These are phyloP conservation scores for Chrysomallon squamiferum DNA, from an alignment of 1,140 invertebrate species.

Conservation along the genomic window DNA sequence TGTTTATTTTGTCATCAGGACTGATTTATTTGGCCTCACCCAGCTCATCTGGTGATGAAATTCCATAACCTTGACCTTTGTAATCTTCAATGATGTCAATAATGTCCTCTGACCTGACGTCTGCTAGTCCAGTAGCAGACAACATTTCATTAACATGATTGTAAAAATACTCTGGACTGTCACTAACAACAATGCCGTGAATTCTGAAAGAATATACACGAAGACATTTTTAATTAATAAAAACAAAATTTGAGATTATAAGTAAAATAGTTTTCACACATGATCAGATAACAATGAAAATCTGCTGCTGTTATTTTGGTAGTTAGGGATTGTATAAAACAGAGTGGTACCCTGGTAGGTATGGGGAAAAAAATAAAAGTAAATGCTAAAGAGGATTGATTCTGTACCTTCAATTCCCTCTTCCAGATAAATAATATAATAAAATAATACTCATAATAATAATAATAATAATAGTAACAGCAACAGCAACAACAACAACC, in stretches of 20 bases:
- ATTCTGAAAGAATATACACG: constrained; percentile 25
- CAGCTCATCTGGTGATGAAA: constrained; percentile 51
- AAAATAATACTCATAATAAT: background rate
- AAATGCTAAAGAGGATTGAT: too few species aligned
- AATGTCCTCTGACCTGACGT: constrained; percentile 34
- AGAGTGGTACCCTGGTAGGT: too few species aligned
- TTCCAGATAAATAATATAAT: constrained; percentile 1
- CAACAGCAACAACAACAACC: too few species aligned
- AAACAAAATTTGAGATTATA: too few species aligned
- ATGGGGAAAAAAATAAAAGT: too few species aligned
- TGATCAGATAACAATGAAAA: too few species aligned
- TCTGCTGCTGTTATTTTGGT: too few species aligned
- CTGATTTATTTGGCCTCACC: too few species aligned
- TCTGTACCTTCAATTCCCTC: background rate
- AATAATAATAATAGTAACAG: background rate
- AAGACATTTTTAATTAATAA: too few species aligned
- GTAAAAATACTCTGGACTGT: constrained; percentile 43
- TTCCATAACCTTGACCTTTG: constrained; percentile 51
- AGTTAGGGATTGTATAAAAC: too few species aligned
- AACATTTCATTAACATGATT: constrained; percentile 44
- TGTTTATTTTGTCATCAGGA: too few species aligned
- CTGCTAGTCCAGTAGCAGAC: constrained; percentile 27
- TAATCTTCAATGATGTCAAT: constrained; percentile 51
- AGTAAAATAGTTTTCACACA: too few species aligned
- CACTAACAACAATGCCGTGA: constrained; percentile 49